Evolutionary conservation across 2,797 vertebrate genomes (phyloP), one percentile per base, ranked within the genome.

Genomic region (Poeciliopsis turneri): DNA sequence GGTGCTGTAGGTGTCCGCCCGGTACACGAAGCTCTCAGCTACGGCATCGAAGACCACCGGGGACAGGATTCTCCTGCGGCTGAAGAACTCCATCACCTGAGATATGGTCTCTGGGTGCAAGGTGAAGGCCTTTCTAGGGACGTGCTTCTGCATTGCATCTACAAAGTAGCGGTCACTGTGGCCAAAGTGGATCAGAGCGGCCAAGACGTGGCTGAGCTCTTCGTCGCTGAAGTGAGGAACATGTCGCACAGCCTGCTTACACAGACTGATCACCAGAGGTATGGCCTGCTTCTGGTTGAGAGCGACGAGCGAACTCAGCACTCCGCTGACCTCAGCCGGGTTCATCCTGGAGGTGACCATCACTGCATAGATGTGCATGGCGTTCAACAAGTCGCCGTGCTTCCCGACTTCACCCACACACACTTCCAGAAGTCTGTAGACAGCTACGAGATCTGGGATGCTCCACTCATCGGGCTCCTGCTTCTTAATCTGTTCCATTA

Each of bases 21-120:
- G 87, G 74, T 96, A 96, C 87, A 97, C 94, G 36, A 99, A 97
- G 87, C 89, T 91, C 91, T 98, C 96, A 0, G 98, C 97, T 0
- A 96, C 93, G 0, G 95, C 92, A 5, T 98, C 86, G 3, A 98
- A 95, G 73, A 97, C 95, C 0, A 93, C 78, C 5, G 92, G 90
- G 0, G 97, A 99, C 72, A 97, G 93, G 70, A 98, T 95, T 75
- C 51, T 91, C 23, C 95, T 96, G 28, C n/a, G 90, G 7, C 94
- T 87, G 45, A 98, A 97, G 85, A 97, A 99, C 72, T 96, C 94
- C 86, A 94, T 94, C 82, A 96, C 93, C 46, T 90, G 95, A 88
- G 95, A 94, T 53, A 97, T 45, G 0, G 95, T 94, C 69, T 96
- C 95, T 1, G 97, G 93, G 23, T 95, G 90, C 83, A 97, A 90